Percentiles rank a stretch among this genome's conserved stretches.
These are phyloP conservation scores for Danaus plexippus DNA, from an alignment of 1,140 invertebrate genomes.

Conservation along the genomic window DNA sequence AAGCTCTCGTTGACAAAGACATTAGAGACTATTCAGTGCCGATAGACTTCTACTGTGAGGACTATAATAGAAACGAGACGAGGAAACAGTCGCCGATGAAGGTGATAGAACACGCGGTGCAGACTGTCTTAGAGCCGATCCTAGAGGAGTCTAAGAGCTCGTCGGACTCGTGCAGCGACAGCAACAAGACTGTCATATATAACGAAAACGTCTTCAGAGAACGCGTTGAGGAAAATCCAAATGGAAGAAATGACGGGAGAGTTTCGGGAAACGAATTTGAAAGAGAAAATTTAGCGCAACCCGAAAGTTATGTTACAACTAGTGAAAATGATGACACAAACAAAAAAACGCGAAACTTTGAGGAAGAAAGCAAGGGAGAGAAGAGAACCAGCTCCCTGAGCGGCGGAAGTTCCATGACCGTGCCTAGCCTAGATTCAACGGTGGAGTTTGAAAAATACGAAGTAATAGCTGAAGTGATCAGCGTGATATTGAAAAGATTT, in stretches of 20 bases:
- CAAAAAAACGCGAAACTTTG: neutral
- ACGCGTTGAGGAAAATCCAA: slow-evolving; percentile 2
- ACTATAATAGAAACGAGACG: slow-evolving; percentile 36
- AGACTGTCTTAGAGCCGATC: slow-evolving; percentile 48
- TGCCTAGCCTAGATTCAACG: slow-evolving; percentile 34
- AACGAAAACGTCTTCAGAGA: neutral
- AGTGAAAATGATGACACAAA: slow-evolving; percentile 2
- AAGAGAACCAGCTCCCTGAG: slow-evolving; percentile 25
- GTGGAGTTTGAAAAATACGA: slow-evolving; percentile 60
- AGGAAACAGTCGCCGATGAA: slow-evolving; percentile 44
- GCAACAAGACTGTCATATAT: slow-evolving; percentile 11
- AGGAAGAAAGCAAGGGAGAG: too few species aligned
- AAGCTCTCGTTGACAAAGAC: slow-evolving; percentile 63
- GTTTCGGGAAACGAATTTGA: too few species aligned
- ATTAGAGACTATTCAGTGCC: slow-evolving; percentile 66
- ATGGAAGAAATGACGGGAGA: slow-evolving; percentile 4
- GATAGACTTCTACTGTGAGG: slow-evolving; percentile 57
- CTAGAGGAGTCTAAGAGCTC: slow-evolving; percentile 62
- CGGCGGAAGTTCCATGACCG: slow-evolving; percentile 23
- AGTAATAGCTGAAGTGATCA: slow-evolving; percentile 42
- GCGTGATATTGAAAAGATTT: slow-evolving; percentile 33
- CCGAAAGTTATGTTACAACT: neutral
- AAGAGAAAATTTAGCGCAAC: too few species aligned
- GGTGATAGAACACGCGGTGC: slow-evolving; percentile 23
- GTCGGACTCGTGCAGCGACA: slow-evolving; percentile 35